Evolutionary conservation across 92 coral and sea anemone species (phyloP).

Genomic region (Epizoanthus stellaris): DNA sequence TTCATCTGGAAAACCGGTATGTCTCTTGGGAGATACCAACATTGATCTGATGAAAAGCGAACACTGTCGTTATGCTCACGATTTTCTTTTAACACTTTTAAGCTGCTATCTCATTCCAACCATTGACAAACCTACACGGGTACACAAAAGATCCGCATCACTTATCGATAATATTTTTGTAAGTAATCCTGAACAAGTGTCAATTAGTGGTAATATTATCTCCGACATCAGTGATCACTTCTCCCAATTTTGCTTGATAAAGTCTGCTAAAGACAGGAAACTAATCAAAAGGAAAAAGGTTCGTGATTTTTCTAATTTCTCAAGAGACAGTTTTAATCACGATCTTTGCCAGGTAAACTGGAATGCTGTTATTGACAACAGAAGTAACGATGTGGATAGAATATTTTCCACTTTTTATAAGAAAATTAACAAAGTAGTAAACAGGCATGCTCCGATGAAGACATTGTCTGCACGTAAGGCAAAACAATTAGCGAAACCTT

Average conservation of each 20-base stretch:
- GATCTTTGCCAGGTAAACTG: slow-evolving; percentile 12
- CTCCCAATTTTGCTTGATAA: slow-evolving; percentile 16
- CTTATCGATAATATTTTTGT: not conserved
- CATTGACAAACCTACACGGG: slow-evolving; percentile 35
- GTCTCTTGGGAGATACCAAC: not conserved
- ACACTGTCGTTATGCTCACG: not conserved
- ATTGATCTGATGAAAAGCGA: too few species aligned
- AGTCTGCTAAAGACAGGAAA: not conserved
- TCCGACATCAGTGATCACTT: slow-evolving; percentile 8
- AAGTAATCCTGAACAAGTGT: slow-evolving; percentile 2
- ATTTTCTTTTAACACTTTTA: not conserved
- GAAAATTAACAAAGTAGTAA: slow-evolving; percentile 17
- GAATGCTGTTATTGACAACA: slow-evolving; percentile 14
- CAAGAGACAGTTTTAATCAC: slow-evolving; percentile 17
- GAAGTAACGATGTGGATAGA: slow-evolving; percentile 4
- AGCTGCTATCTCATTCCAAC: too few species aligned
- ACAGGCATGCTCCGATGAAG: slow-evolving; percentile 25
- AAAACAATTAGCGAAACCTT: slow-evolving; percentile 15
- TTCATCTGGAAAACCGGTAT: not conserved
- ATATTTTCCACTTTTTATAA: slow-evolving; percentile 34
- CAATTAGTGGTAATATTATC: slow-evolving; percentile 19
- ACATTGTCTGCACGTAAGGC: slow-evolving; percentile 13
- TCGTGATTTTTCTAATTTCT: slow-evolving; percentile 40
- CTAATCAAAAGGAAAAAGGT: slow-evolving; percentile 8
- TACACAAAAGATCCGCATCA: slow-evolving; percentile 25